Evolutionary conservation across 2,797 vertebrate species (phyloP).

Genomic region (Sciurus carolinensis): DNA sequence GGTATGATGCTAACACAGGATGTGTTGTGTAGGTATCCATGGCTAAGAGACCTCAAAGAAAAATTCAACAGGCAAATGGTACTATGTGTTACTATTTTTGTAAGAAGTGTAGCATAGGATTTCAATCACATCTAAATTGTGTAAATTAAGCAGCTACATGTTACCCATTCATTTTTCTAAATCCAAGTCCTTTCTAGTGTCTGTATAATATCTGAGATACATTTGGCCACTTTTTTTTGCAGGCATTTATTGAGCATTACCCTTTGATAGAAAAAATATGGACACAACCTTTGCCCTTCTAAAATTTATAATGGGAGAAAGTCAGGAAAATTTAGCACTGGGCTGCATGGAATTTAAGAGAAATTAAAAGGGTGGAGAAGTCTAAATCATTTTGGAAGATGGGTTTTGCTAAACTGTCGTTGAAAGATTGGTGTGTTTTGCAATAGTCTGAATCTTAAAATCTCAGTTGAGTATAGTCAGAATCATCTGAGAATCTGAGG

Average conservation of each 20-base stretch:
- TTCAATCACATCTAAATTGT: neutral
- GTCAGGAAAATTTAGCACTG: neutral
- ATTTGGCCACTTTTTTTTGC: neutral
- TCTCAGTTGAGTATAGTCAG: neutral
- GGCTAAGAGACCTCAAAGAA: neutral
- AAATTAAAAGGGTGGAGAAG: neutral
- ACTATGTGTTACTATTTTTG: slow-evolving; percentile 16
- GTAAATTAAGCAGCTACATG: slow-evolving; percentile 2
- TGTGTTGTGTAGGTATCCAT: neutral
- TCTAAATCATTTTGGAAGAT: slow-evolving; percentile 24
- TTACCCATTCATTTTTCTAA: neutral
- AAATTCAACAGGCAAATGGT: neutral
- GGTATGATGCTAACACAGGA: neutral
- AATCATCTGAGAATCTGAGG: neutral
- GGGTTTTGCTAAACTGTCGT: neutral
- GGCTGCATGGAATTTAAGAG: slow-evolving; percentile 30
- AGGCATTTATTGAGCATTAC: neutral
- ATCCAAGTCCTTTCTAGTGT: neutral
- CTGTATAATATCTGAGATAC: neutral
- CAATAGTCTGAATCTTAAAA: neutral
- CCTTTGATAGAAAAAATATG: slow-evolving; percentile 14
- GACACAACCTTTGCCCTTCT: neutral
- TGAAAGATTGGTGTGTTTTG: slow-evolving; percentile 2
- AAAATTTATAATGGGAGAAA: slow-evolving; percentile 26
- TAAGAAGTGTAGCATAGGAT: neutral